Conservation (phyloP, 1,140 invertebrate species). For the Scaptomyza graminum region DNA sequence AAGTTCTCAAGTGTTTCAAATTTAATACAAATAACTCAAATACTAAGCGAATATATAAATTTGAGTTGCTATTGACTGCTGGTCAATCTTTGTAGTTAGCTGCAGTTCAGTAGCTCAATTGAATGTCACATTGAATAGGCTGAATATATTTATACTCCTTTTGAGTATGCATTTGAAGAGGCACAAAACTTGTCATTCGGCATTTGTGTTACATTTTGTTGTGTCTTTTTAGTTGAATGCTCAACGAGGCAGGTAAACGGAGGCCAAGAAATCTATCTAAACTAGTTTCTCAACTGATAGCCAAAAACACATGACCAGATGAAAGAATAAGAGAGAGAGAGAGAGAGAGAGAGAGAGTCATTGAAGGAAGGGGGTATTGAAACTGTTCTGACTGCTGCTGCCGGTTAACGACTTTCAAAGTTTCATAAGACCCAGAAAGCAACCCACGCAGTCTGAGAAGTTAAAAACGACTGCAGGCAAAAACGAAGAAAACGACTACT, state of each 20-base stretch:
- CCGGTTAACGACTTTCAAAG: constrained; percentile 75
- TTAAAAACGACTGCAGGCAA: constrained; percentile 36
- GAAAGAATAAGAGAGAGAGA: no score
- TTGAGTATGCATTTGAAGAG: constrained; percentile 39
- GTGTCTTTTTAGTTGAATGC: constrained; percentile 30
- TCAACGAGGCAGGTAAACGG: constrained; percentile 55
- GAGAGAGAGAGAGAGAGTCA: background rate
- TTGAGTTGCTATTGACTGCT: constrained; percentile 2
- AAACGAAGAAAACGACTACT: constrained; percentile 31
- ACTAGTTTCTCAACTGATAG: constrained; percentile 74
- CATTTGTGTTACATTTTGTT: constrained; percentile 64
- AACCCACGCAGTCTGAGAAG: constrained; percentile 58
- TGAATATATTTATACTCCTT: constrained; percentile 34
- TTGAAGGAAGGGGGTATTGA: no score
- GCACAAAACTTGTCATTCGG: constrained; percentile 66
- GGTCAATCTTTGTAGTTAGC: background rate
- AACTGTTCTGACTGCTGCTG: constrained; percentile 28
- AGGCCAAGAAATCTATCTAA: constrained; percentile 57
- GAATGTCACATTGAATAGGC: constrained; percentile 1
- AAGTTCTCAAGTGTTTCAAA: background rate
- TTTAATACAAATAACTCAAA: constrained; percentile 14
- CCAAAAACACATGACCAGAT: constrained; percentile 28
- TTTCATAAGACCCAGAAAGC: constrained; percentile 41
- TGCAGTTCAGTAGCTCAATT: constrained; percentile 52
- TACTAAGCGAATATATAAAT: background rate